Base-by-base conservation (phyloP, 2,888 invertebrate species). In the Epirrhoe tristata region DNA sequence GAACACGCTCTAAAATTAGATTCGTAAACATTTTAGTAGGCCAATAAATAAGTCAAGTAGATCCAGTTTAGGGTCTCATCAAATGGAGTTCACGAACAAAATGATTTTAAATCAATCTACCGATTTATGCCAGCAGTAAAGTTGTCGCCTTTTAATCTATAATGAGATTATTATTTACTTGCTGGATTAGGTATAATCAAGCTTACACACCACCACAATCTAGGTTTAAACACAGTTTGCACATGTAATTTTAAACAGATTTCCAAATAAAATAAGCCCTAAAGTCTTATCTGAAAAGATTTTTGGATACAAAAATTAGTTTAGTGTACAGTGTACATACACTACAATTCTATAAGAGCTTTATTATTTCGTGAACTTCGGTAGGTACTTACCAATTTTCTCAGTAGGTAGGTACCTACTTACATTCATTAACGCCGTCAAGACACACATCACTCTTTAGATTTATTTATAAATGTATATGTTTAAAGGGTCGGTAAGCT, bases 61-160 rank as follows among this genome's bases (percentile, higher is more conserved):
- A 75, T 79, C 77, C 76, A 77, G 80, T 78, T 78, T 76, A 77
- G 79, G 79, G 78, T 76, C 75, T 81, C 77, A 79, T 82, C 81
- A 77, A 82, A 80, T 78, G 76, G 74, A 74, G 73, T 74, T 75
- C 75, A 81, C 81, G 75, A 82, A 86, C 86, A 88, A 87, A 87
- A 83, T 81, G 84, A 82, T 81, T 74, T 78, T 84, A 85, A 88
- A 88, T 86, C 84, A 87, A 83, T 78, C 77, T 72, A 71, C 77
- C 75, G 80, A 83, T 88, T 90, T 88, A 89, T 87, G 79, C 81
- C 72, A 74, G 81, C 76, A 75, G 81, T 91, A 91, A 90, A 91
- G 74, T 88, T 80, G 83, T 84, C 86, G 77, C 86, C 81, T 85
- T 80, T 84, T 84, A 84, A 80, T 78, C 77, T 72, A 81, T 86